These are phyloP conservation scores for Plutomurus gul DNA, from an alignment of 1,140 invertebrate species.

Conservation along the genomic window DNA sequence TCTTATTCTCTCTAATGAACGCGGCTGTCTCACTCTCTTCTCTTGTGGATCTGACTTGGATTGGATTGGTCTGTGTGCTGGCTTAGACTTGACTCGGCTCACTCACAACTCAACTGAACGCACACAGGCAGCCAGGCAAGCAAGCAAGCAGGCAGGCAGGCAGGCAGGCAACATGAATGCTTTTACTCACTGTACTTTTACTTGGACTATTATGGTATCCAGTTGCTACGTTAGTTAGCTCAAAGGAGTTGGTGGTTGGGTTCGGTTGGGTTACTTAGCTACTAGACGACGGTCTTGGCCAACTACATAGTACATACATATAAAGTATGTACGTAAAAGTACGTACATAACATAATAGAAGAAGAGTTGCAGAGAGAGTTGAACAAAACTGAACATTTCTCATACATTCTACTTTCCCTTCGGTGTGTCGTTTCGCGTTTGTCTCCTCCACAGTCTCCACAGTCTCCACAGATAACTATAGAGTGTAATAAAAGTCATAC, in stretches of 20 bases:
- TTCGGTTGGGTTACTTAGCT: not conserved
- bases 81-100: not conserved
- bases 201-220: conserved; percentile 1
- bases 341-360: not conserved
- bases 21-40: conserved; percentile 21
- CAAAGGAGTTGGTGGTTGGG: conserved; percentile 6
- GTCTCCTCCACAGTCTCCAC: not conserved
- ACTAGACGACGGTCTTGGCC: too few relatives aligned
- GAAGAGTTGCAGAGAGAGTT: not conserved
- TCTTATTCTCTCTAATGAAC: conserved; percentile 42
- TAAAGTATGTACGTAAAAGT: not conserved
- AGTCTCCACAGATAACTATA: too few relatives aligned
- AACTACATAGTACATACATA: not conserved
- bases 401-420: conserved; percentile 11
- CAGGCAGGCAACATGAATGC: not conserved
- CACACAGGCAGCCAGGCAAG: too few relatives aligned
- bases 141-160: not conserved
- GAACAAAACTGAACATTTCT: conserved; percentile 1
- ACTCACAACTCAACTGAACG: too few relatives aligned
- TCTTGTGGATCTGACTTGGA: conserved; percentile 2
- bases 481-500: too few relatives aligned
- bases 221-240: conserved; percentile 23
- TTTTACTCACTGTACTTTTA: not conserved
- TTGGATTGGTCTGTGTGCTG: not conserved
- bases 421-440: not conserved